Conservation (phyloP, 2,797 vertebrate genomes). For the Sebastes miniatus region DNA sequence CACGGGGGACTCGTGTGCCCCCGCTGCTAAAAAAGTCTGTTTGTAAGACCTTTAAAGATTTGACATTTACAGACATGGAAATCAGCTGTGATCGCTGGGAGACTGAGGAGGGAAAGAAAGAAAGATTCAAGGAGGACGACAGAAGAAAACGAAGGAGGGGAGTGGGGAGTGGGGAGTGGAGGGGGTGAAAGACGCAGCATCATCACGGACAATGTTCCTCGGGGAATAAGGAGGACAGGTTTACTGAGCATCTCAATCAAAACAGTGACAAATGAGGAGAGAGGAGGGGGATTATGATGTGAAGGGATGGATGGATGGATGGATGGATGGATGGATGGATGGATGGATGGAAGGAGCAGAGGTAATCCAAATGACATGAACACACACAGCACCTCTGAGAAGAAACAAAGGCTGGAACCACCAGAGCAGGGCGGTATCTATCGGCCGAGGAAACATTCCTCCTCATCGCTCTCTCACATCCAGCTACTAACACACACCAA, state of each 20-base stretch:
- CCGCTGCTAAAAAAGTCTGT: slow-evolving; percentile 43
- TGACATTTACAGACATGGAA: slow-evolving; percentile 81
- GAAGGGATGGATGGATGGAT: background rate
- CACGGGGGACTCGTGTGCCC: slow-evolving; percentile 31
- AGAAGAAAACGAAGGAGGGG: background rate
- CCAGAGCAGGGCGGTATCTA: background rate
- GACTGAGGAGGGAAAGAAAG: background rate
- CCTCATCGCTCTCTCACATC: slow-evolving; percentile 48
- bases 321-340: background rate
- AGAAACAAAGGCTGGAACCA: slow-evolving; percentile 43
- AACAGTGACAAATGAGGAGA: slow-evolving; percentile 32
- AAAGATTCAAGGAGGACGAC: background rate
- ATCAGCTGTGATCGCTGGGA: slow-evolving; percentile 50
- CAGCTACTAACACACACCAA: slow-evolving; percentile 27
- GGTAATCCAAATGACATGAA: slow-evolving; percentile 22
- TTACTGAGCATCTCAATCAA: slow-evolving; percentile 44
- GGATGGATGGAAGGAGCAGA: background rate
- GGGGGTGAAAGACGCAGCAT: no score
- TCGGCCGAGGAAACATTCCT: slow-evolving; percentile 61
- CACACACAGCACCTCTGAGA: background rate
- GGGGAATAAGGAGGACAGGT: background rate
- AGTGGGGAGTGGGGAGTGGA: no score
- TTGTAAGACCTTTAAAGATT: slow-evolving; percentile 68
- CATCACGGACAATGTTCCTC: background rate
- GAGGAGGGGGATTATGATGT: background rate